Base-by-base conservation (phyloP, 2,113 vertebrate species). In the Pithys albifrons region DNA sequence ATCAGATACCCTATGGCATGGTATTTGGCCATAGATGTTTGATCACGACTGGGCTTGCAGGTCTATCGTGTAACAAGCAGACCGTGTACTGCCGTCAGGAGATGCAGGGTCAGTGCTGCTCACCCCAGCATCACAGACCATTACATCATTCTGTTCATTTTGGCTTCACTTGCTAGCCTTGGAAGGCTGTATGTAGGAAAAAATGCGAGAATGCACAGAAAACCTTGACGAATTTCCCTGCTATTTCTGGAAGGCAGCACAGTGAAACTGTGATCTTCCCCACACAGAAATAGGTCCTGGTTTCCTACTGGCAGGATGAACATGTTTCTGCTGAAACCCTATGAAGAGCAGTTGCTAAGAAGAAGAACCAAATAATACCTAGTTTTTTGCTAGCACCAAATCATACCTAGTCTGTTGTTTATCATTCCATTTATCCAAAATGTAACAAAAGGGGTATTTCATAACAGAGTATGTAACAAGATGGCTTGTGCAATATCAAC, bases 201-300 rank as follows among this genome's bases (percentile, higher is more conserved):
- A 93, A 89, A 88, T 72, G 41, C 83, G 89, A 94, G 58, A 85
- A 85, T 33, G 72, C 92, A 73, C 93, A 97, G 85, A 93, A 92
- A 96, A 66, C n/a, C 64, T 77, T 94, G 96, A 94, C 1, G 31
- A 97, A 91, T 95, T 97, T 71, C 73, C 81, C 57, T 93, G 74
- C 84, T 97, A 94, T 97, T 97, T 96, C 94, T 97, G 92, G 87
- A 95, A 96, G 51, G 89, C 71, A 81, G 85, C 93, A 88, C 55
- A 77, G 88, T 11, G 79, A 96, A 96, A 91, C 93, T 88, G 94
- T 73, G 79, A 97, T 91, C 72, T 89, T 91, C 83, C 64, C 71
- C 88, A 67, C 23, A 1, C 61, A 82, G 91, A 96, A 97, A 81
- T 12, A 77, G 69, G 91, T 39, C 69, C 83, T 61, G 57, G 67